Base-by-base conservation (phyloP, 30 jellyfish, hydroid and myxozoan genomes). In the Calvadosia cruxmelitensis region DNA sequence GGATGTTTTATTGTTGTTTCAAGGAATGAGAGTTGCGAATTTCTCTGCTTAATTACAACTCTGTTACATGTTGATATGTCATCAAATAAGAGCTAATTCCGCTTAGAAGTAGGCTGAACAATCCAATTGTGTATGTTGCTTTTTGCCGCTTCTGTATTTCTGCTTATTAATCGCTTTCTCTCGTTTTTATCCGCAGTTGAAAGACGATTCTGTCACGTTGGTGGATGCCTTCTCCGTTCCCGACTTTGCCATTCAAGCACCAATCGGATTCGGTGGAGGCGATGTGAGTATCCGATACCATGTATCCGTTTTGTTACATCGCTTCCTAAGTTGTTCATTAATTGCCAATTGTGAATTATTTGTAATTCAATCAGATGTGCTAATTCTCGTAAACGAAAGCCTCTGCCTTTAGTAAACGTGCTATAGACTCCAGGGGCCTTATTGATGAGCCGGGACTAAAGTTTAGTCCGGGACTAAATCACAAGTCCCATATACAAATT, bases 221-320 rank as follows among this genome's bases (percentile, higher is more conserved):
- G 88, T 87, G 10, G 94, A 87, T 75, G 84, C 93, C 2, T 67
- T 87, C 48, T 94, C 97, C 34, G 89, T 92, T 1, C 97, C 97
- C 26, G 97, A 87, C 76, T 87, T 93, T 93, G 82, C 75, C 20
- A 67, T 87, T 32, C 86, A 76, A 28, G 85, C 97, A 2, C 97
- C 97, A 2, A 87, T 87, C 34, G 97, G 97, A 20, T 69, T 69
- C 27, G 70, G 93, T 63, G 76, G 76, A 71, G 81, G 82, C 30
- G 72, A 71, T 88, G 97, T 87, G 53, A 48, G 67, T 31, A 33
- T 15, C n/a, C 53, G 7, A 53, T 20, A 20, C 20, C 20, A 42
- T 42, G 10, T 42, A 10, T 42, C 42, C 29, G 12, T 10, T 28
- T 12, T 49, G n/a, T 12, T 49, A 12, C 16, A 49, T 49, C 16